Percentiles rank a stretch among this genome's conserved stretches.
phyloP scores from a whole-genome alignment of 2,888 invertebrate genomes.

The Ochropacha duplaris region DNA sequence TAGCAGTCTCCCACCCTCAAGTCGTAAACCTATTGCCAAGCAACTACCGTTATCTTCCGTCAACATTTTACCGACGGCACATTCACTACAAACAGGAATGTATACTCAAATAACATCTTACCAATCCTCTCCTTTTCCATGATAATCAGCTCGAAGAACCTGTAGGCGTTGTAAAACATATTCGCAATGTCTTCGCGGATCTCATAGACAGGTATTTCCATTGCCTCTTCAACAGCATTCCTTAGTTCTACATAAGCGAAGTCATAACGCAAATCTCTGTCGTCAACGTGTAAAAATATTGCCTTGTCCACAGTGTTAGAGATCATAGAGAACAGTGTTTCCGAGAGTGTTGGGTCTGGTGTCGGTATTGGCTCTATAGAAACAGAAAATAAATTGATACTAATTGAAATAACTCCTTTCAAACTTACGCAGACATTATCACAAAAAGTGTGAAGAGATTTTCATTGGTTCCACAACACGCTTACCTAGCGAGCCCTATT shows the following conservation, averaged over 20 bases:
- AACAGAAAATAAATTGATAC: too few relatives aligned
- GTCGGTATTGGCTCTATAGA: slow-evolving; percentile 56
- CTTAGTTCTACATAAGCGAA: slow-evolving; percentile 65
- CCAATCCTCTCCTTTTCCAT: slow-evolving; percentile 62
- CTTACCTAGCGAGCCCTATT: too few relatives aligned
- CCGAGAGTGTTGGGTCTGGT: slow-evolving; percentile 60
- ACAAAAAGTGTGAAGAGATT: too few relatives aligned
- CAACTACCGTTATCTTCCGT: too few relatives aligned
- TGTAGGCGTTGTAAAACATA: slow-evolving; percentile 53
- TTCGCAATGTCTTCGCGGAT: slow-evolving; percentile 59
- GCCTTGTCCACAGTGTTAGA: slow-evolving; percentile 69
- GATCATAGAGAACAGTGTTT: slow-evolving; percentile 47
- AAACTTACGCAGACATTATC: too few relatives aligned
- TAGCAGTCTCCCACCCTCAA: too few relatives aligned
- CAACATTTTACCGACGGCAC: too few relatives aligned
- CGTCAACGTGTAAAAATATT: slow-evolving; percentile 53
- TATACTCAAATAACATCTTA: too few relatives aligned
- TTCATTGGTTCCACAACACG: too few relatives aligned
- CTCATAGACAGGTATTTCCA: slow-evolving; percentile 69
- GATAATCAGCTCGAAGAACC: slow-evolving; percentile 57
- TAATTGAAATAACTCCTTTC: too few relatives aligned
- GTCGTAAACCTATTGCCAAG: too few relatives aligned
- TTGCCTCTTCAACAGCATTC: slow-evolving; percentile 64
- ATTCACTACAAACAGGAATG: background rate
- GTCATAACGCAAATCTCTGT: slow-evolving; percentile 55